These are phyloP conservation scores for Thermophis baileyi DNA, from an alignment of 2,113 vertebrate genomes.

Conservation along the genomic window DNA sequence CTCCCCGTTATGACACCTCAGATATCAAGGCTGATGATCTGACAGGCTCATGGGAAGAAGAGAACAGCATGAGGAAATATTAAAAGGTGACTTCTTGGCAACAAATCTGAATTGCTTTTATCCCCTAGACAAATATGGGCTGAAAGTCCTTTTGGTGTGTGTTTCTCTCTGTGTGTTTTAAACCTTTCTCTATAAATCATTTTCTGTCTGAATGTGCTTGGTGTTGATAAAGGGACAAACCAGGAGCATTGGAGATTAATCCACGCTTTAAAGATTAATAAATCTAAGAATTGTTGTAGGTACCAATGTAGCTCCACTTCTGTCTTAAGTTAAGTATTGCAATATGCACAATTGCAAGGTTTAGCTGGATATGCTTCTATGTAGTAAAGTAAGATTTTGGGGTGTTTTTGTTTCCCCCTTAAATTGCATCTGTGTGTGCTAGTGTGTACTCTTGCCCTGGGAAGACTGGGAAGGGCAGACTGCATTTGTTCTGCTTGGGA, in stretches of 20 bases:
- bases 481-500: background rate
- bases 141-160: background rate
- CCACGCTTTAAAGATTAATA: background rate
- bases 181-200: background rate
- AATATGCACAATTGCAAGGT: background rate
- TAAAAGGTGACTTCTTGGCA: constrained; percentile 32
- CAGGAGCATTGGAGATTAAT: background rate
- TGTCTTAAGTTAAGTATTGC: background rate
- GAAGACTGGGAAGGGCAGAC: background rate
- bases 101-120: background rate
- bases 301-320: background rate
- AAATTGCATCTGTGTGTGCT: background rate
- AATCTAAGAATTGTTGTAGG: background rate
- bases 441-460: background rate
- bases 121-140: background rate
- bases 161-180: background rate
- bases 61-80: constrained; percentile 42
- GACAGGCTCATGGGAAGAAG: background rate
- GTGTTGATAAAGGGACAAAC: background rate
- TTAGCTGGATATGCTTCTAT: background rate
- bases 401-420: background rate
- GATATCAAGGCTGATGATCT: constrained; percentile 42
- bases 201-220: background rate
- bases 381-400: background rate
- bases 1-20: constrained; percentile 41